Evolutionary conservation across 2,113 vertebrate species (phyloP).

Genomic region (Gorsachius goisagi): DNA sequence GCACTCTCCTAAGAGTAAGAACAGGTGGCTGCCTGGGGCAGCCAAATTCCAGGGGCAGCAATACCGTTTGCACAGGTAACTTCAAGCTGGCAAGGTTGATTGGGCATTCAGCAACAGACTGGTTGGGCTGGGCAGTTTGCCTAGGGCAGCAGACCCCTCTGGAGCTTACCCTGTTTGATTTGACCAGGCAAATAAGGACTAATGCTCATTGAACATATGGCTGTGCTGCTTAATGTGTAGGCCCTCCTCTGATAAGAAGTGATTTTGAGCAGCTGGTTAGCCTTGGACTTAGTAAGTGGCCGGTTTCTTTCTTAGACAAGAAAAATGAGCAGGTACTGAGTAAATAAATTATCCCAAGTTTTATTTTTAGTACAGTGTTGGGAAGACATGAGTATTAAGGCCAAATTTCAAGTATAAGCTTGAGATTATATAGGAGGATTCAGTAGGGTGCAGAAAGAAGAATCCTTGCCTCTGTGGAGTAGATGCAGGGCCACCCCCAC

Average conservation of each 20-base stretch:
- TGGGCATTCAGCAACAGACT: neutral
- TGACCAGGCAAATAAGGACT: neutral
- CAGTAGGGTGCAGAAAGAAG: neutral
- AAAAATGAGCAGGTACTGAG: neutral
- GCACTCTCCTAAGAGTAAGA: neutral
- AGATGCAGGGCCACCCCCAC: fast-evolving
- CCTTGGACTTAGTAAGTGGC: neutral
- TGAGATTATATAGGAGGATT: neutral
- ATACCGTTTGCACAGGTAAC: neutral
- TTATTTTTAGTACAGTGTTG: neutral
- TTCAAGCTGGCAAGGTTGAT: neutral
- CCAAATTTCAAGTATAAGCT: neutral
- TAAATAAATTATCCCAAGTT: neutral
- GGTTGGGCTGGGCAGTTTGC: neutral
- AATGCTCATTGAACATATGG: conserved; percentile 13
- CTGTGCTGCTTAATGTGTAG: neutral
- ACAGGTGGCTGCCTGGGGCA: neutral
- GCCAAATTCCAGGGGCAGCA: neutral
- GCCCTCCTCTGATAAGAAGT: neutral
- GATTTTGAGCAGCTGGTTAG: neutral
- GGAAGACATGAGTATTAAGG: neutral
- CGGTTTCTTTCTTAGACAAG: conserved; percentile 5
- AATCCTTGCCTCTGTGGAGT: neutral
- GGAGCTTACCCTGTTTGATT: neutral
- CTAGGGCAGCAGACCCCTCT: neutral